These are phyloP conservation scores for Norana najaformis DNA, from an alignment of 2,888 invertebrate genomes.

Conservation along the genomic window DNA sequence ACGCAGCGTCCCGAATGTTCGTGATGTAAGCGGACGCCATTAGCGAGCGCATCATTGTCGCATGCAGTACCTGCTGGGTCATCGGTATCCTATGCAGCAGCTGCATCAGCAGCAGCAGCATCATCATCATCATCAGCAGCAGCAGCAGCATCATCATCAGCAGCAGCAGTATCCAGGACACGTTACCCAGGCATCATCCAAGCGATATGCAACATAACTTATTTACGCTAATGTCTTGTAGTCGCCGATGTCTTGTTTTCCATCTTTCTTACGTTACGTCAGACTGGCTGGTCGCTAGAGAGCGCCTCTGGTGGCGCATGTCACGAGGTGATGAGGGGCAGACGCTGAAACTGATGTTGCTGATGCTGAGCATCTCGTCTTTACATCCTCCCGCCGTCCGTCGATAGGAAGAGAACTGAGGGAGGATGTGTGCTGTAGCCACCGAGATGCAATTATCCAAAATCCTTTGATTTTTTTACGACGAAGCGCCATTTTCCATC, in stretches of 20 bases:
- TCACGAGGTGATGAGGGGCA: background rate
- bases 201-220: background rate
- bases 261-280: background rate
- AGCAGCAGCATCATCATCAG: background rate
- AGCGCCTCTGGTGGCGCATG: background rate
- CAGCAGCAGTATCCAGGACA: background rate
- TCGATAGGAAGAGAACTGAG: background rate
- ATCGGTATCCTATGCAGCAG: background rate
- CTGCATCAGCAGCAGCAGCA: background rate
- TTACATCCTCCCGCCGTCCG: background rate
- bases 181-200: background rate
- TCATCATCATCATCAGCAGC: no score
- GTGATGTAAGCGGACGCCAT: no score
- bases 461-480: constrained; percentile 3
- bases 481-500: background rate
- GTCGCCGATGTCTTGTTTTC: background rate
- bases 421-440: background rate
- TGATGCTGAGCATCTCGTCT: background rate
- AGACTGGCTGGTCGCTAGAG: background rate
- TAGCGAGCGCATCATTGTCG: no score
- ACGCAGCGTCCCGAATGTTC: no score
- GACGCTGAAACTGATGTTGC: background rate
- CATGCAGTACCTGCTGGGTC: no score
- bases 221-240: background rate
- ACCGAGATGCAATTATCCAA: constrained; percentile 3